Base-by-base conservation (phyloP, 2,113 vertebrate genomes). In the Pyxicephalus adspersus region DNA sequence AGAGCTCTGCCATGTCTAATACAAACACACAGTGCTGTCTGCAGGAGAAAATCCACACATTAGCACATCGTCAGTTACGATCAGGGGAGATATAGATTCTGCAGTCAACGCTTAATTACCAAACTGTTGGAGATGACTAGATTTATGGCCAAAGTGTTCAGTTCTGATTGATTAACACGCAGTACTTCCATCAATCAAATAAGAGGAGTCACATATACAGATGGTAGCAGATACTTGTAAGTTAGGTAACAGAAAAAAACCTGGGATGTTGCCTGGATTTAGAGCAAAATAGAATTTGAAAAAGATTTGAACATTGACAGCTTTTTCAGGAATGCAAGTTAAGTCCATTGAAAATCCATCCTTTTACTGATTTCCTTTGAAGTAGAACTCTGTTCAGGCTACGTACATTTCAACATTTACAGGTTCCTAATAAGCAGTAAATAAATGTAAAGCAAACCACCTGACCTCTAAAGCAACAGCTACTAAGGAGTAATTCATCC, bases 31-130 rank as follows among this genome's bases (percentile, higher is more conserved):
- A 23, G 51, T 16, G 51, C 51, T 18, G 26, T 72, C 68, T 57
- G 68, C 52, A 7, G 28, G 70, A 73, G 54, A 73, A 73, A 58
- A 57, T n/a, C 54, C 16, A 73, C 70, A 34, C 34, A 34, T 73
- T 57, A 58, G 54, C 22, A 57, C 22, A 6, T 23, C 55, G 26
- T 73, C 70, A 58, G 18, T 58, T 55, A 51, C 51, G 29, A 72
- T 51, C 8, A 11, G 18, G n/a, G 26, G 17, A 34, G 13, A 58
- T 58, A 57, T 34, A 34, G 54, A 73, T 73, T 16, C 52, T 73
- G 70, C 31, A 34, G 70, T 73, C 52, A 58, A 13, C 11, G 26
- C 52, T 34, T 57, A 34, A 72, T 58, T 73, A 58, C 26, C 22
- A 28, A 58, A 31, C 67, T 28, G 50, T n/a, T 51, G 67, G 51